These are phyloP conservation scores for Manacus vitellinus DNA, from an alignment of 2,113 vertebrate species.

Conservation along the genomic window DNA sequence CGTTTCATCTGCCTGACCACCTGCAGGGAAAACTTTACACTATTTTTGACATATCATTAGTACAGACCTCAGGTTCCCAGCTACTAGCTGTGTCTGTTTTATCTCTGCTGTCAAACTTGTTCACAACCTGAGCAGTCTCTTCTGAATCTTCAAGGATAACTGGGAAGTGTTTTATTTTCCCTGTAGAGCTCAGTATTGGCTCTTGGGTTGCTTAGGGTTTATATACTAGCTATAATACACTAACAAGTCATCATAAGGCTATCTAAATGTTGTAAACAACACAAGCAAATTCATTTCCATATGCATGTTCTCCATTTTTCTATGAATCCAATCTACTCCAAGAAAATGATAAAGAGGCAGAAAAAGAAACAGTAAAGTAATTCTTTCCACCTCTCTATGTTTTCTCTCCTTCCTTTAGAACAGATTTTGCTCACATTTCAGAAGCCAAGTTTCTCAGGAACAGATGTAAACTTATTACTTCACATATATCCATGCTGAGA, in stretches of 20 bases:
- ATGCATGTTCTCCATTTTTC: not conserved
- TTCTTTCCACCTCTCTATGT: not conserved
- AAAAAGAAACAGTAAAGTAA: not conserved
- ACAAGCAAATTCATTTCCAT: not conserved
- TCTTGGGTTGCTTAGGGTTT: not conserved
- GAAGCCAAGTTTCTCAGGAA: not conserved
- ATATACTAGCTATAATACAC: not conserved
- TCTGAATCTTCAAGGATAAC: not conserved
- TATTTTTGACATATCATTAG: conserved; percentile 30
- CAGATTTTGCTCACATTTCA: not conserved
- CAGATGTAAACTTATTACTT: not conserved
- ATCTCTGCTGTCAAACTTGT: conserved; percentile 31
- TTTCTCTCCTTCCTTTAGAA: not conserved
- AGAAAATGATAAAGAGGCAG: not conserved
- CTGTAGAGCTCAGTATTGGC: not conserved
- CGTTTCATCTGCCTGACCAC: conserved; percentile 12
- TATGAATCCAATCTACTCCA: not conserved
- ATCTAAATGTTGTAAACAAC: not conserved
- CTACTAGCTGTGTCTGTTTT: conserved; percentile 14
- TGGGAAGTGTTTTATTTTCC: not conserved
- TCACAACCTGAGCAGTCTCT: not conserved
- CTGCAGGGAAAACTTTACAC: not conserved
- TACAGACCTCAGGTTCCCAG: conserved; percentile 19
- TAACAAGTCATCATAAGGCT: not conserved
- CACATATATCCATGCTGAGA: not conserved